Evolutionary conservation across 2,797 vertebrate genomes (phyloP), one percentile per base, ranked within the genome.

Genomic region (Tympanoctomys barrerae): DNA sequence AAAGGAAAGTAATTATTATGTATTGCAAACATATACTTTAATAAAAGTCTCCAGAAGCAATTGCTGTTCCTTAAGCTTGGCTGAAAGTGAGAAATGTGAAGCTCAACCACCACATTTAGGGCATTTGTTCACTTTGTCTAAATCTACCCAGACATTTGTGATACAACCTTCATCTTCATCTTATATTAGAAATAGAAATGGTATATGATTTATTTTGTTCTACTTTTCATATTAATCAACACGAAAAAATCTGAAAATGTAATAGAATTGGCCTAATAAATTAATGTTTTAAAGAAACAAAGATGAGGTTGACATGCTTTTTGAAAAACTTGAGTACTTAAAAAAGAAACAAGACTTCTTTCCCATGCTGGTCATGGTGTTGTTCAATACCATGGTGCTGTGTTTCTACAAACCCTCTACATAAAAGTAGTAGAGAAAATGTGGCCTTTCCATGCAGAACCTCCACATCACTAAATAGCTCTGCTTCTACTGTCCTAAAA

Each of bases 231-330:
- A 59, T 54, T 52, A 66, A 42, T 90, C 18, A 54, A n/a, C 79
- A 70, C 82, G 26, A 93, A 16, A 36, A 24, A 46, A 52, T 71
- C 11, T 83, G 68, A 90, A 97, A 95, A 86, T 1, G 81, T 46
- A 57, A 49, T 91, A 21, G 70, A 86, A 52, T 24, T 94, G 42
- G 10, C 49, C 42, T 90, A 46, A 71, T 62, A 71, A 75, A 16
- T 86, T 39, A 82, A 82, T 28, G 21, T 86, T 89, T 59, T 88
- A 94, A 79, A 93, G 57, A 89, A 96, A 95, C 26, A 89, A 96
- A 95, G 26, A 61, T 71, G 46, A 90, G 10, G 19, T 85, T 93
- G 73, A 91, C 52, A 81, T 68, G 9, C 26, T 73, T 94, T 75
- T 90, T 39, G 33, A 89, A 88, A 90, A 61, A 82, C 16, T 42